Evolutionary conservation across 2,888 invertebrate species (phyloP), one percentile per base, ranked within the genome.

Genomic region (Tiliacea aurago): DNA sequence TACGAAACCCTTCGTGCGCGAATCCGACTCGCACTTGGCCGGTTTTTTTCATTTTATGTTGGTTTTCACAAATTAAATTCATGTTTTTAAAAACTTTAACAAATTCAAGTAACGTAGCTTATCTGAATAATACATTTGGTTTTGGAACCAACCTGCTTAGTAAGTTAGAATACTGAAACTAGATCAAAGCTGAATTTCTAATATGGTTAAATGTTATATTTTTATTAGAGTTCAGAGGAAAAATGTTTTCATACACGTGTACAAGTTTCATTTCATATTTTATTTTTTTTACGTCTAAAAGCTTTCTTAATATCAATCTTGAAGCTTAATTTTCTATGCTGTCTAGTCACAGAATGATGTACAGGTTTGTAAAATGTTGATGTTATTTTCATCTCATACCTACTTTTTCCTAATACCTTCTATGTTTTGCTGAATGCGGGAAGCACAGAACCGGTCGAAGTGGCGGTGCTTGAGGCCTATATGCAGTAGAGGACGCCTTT

Each of bases 171-270:
- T 71, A 33, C 20, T 47, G 23, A 53, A 63, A 41, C 51, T 75
- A 63, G 73, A 76, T 75, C 76, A 76, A 76, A 76, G 58, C 33
- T 59, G 51, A 75, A 53, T 81, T 18, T 56, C 10, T 58, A 81
- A 76, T 47, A 81, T 41, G 23, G 2, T 47, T 74, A 53, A 28
- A 7, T 53, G 15, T 53, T 33, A 4, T 73, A 41, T 80, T 61
- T 75, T 33, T 73, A 58, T 28, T 20, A 47, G 13, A 78, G 0
- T 28, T 62, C 23, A 11, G 10, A 58, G 6, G 37, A 11, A 41
- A 80, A 43, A 20, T 63, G 0, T 58, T 51, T 45, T 73, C 15
- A 73, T 47, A 59, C 49, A 43, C 18, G 0, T 13, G 23, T 41
- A 53, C 23, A 18, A 33, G 23, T 64, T 59, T 64, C 18, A 49